phyloP scores from a whole-genome alignment of 23 tunicate species.

The Ciona savignyi region DNA sequence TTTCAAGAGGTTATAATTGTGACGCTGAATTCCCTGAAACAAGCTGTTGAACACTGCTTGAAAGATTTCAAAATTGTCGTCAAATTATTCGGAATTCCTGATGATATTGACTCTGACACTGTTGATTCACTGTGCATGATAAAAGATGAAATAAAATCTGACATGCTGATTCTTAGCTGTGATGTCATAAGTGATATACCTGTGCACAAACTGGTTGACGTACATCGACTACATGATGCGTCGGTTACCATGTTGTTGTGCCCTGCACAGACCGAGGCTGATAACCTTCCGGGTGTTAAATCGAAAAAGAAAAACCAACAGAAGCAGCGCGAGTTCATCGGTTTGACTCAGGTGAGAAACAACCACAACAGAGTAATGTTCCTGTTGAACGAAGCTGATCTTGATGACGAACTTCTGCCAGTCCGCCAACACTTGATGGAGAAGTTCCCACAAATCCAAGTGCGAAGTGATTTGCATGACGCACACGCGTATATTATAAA shows the following conservation, averaged over 20 bases:
- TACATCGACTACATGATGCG: slow-evolving; percentile 54
- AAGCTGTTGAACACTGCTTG: slow-evolving; percentile 21
- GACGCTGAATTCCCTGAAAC: slow-evolving; percentile 44
- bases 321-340: slow-evolving; percentile 65
- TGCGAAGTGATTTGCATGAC: slow-evolving; percentile 57
- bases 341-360: slow-evolving; percentile 15
- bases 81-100: slow-evolving; percentile 42
- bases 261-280: slow-evolving; percentile 27
- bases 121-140: slow-evolving; percentile 54
- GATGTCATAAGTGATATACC: slow-evolving; percentile 53
- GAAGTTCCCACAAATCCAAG: slow-evolving; percentile 46
- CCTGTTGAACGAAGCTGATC: slow-evolving; percentile 74
- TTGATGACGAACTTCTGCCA: slow-evolving; percentile 60
- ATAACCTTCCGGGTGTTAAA: slow-evolving; percentile 58
- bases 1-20: slow-evolving; percentile 68
- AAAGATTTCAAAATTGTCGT: slow-evolving; percentile 31
- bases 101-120: slow-evolving; percentile 64
- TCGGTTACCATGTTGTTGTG: slow-evolving; percentile 65
- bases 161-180: slow-evolving; percentile 56
- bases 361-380: slow-evolving; percentile 29
- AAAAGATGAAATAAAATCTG: slow-evolving; percentile 46
- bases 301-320: slow-evolving; percentile 48
- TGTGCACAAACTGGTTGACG: slow-evolving; percentile 58
- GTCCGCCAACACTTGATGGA: slow-evolving; percentile 21
- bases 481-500: slow-evolving; percentile 64